Evolutionary conservation across 2,797 vertebrate genomes (phyloP), one percentile per base, ranked within the genome.

Genomic region (Cottoperca gobio): DNA sequence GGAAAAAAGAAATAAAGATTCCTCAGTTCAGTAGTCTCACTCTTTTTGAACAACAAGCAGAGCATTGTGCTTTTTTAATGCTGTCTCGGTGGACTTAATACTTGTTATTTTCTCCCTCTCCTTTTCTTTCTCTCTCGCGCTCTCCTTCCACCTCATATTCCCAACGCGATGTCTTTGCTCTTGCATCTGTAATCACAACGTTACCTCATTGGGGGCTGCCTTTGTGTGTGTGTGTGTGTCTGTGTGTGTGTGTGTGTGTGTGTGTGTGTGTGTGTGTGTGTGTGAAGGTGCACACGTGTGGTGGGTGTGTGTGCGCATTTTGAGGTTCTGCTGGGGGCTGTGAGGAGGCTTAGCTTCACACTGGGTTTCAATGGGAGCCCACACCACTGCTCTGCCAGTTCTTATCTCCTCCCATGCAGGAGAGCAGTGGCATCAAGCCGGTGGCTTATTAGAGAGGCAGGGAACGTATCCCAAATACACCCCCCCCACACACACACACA

Each of bases 351-450:
- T 94, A 93, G 91, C 85, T 43, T 78, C 86, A 86, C 85, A 88
- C 84, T 91, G 88, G 55, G 90, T 92, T 93, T 94, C 88, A 91
- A 90, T 89, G 87, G 90, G 89, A 93, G 88, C 91, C 78, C 88
- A 84, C 85, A 91, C 90, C 83, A 85, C 70, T 31, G 73, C 91
- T 89, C 83, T 92, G 91, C 93, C 89, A 87, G 84, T 88, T 90
- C 93, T 95, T 95, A 95, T 95, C 95, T 94, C 81, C 83, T 89
- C 87, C 90, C 86, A 87, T 93, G 91, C 93, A 95, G 94, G 93
- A 92, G 90, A 91, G 80, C 89, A 76, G 90, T 92, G 92, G 92
- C 93, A 93, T 87, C 88, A 86, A 91, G 92, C 93, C 89, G 88
- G 88, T 92, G 92, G 94, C 92, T 95, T 94, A 95, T 95, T 94